These are phyloP conservation scores for Listronotus bonariensis DNA, from an alignment of 1,140 invertebrate genomes.

Conservation along the genomic window DNA sequence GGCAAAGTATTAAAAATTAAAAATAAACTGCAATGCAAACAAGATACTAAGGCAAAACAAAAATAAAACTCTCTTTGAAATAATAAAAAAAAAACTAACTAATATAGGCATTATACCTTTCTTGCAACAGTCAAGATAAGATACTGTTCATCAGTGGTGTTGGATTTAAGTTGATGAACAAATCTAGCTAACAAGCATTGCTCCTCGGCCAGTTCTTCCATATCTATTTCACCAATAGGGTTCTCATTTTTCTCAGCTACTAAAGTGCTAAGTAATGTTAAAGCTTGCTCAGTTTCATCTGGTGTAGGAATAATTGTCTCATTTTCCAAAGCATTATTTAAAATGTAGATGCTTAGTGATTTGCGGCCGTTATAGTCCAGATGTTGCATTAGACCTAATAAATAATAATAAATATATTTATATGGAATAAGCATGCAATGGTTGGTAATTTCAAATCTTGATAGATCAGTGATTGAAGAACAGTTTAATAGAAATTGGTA, in stretches of 20 bases:
- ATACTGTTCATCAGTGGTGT: constrained; percentile 91
- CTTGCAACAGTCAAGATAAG: constrained; percentile 85
- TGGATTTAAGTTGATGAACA: constrained; percentile 87
- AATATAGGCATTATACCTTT: constrained; percentile 62
- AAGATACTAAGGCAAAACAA: too few relatives aligned
- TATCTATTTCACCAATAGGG: constrained; percentile 70
- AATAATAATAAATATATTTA: not conserved
- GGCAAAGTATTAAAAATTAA: not conserved
- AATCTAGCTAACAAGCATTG: constrained; percentile 89
- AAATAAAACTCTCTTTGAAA: too few relatives aligned
- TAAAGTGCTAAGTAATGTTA: constrained; percentile 75
- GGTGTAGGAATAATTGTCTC: constrained; percentile 86
- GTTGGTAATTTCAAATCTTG: too few relatives aligned
- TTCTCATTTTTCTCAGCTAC: constrained; percentile 86
- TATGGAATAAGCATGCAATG: too few relatives aligned
- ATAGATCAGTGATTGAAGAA: too few relatives aligned
- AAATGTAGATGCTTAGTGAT: constrained; percentile 83
- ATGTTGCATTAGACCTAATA: constrained; percentile 73
- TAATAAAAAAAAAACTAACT: not conserved
- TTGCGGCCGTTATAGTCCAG: constrained; percentile 91
- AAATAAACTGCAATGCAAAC: too few relatives aligned
- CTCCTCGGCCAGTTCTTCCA: constrained; percentile 97
- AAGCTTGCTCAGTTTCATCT: constrained; percentile 66
- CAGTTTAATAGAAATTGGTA: too few relatives aligned
- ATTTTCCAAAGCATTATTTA: constrained; percentile 87